A percentile compares a stretch with the other conserved stretches of the same genome.
These are phyloP conservation scores for Pteruthius melanotis DNA, from an alignment of 2,113 vertebrate species.

Conservation along the genomic window DNA sequence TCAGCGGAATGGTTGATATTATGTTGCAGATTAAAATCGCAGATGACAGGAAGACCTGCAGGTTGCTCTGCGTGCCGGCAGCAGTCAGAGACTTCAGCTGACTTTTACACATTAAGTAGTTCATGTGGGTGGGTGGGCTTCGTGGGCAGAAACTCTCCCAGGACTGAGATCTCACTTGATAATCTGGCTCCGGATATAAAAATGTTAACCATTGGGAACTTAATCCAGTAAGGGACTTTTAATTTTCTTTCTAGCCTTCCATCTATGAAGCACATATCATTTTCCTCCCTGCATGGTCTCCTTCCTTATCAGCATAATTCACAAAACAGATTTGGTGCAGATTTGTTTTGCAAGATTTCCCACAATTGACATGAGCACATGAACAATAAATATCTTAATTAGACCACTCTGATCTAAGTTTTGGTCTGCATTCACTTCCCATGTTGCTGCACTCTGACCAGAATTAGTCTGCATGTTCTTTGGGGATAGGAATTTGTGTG, in stretches of 20 bases:
- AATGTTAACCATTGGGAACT: neutral
- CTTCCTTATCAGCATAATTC: neutral
- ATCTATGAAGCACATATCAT: neutral
- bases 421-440: neutral
- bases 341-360: neutral
- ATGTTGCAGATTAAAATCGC: neutral
- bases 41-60: neutral
- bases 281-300: neutral
- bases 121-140: neutral
- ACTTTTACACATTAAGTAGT: neutral
- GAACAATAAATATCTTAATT: neutral
- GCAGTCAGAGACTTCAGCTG: neutral
- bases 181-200: neutral
- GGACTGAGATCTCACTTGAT: neutral
- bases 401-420: neutral
- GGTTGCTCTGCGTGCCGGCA: neutral
- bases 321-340: neutral
- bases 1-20: neutral
- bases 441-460: neutral
- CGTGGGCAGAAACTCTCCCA: neutral
- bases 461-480: neutral
- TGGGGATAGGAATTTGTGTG: neutral
- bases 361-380: neutral
- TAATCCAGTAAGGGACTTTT: neutral
- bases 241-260: neutral